Conservation (phyloP, 2,888 invertebrate species). For the Uropetala carovei region DNA sequence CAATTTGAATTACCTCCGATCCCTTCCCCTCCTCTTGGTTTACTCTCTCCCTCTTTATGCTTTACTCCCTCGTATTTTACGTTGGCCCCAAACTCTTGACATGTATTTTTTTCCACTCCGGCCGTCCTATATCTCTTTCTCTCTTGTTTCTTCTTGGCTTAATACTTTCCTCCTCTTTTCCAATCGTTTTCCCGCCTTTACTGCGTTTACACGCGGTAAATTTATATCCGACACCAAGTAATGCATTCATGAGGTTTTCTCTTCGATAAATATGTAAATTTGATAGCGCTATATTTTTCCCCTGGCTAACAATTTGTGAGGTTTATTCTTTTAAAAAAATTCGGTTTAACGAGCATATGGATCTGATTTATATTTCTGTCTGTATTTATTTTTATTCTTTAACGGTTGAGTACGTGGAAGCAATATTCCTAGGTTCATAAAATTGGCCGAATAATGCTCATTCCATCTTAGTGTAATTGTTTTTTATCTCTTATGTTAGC, state of each 20-base stretch:
- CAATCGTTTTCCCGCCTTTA: neutral
- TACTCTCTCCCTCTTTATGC: neutral
- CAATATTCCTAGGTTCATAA: too few species aligned
- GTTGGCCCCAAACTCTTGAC: neutral
- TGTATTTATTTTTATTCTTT: neutral
- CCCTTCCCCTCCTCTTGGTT: neutral
- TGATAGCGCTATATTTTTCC: neutral
- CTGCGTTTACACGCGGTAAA: constrained; percentile 16
- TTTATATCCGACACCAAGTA: neutral
- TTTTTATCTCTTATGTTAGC: too few species aligned
- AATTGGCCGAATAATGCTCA: too few species aligned
- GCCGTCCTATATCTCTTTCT: constrained; percentile 7
- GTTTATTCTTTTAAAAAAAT: neutral
- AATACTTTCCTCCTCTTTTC: neutral
- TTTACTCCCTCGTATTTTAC: neutral
- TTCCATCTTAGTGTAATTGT: too few species aligned
- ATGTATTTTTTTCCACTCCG: neutral
- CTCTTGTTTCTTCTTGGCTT: neutral
- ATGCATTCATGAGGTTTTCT: constrained; percentile 19
- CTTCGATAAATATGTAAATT: constrained; percentile 20
- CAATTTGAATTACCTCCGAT: neutral
- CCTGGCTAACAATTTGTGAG: neutral
- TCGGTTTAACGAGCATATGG: neutral
- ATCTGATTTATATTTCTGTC: neutral
- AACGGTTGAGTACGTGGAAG: too few species aligned